A percentile compares a stretch with the other conserved stretches of the same genome.
Evolutionary conservation across 2,797 vertebrate species (phyloP).

Genomic region (Percopsis omiscomaycus): DNA sequence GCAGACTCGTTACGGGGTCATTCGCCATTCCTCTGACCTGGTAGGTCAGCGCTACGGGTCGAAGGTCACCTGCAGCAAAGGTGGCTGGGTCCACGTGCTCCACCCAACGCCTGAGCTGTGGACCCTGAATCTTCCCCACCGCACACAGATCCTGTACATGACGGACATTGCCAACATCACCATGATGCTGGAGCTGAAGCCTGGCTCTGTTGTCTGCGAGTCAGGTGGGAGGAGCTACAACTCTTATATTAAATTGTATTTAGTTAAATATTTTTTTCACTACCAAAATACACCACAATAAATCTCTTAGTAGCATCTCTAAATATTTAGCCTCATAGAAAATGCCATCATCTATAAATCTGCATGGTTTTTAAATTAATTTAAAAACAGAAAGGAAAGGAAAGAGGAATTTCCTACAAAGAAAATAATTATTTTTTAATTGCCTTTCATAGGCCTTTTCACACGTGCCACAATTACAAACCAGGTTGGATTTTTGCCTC

Average conservation of each 20-base stretch:
- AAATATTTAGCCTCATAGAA: no score
- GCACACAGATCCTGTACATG: conserved; percentile 97
- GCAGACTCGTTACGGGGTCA: conserved; percentile 92
- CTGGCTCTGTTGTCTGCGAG: conserved; percentile 93
- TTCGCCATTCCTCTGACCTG: conserved; percentile 91
- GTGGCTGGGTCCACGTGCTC: conserved; percentile 93
- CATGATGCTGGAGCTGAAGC: conserved; percentile 97
- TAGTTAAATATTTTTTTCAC: no score
- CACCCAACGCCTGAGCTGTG: conserved; percentile 96
- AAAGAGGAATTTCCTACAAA: no score
- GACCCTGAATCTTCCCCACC: conserved; percentile 92
- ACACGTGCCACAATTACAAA: no score
- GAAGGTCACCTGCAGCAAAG: conserved; percentile 94
- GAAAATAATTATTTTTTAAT: no score
- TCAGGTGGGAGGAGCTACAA: conserved; percentile 79
- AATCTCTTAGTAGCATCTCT: no score
- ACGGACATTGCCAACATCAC: conserved; percentile 95
- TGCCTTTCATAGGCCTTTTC: no score
- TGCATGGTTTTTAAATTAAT: no score
- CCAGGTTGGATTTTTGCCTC: no score
- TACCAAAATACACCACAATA: no score
- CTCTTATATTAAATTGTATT: not conserved
- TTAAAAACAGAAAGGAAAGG: no score
- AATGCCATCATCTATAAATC: no score
- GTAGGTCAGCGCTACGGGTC: conserved; percentile 91